Base-by-base conservation (phyloP, 2,113 vertebrate species). In the Forbesichthys agassizii region DNA sequence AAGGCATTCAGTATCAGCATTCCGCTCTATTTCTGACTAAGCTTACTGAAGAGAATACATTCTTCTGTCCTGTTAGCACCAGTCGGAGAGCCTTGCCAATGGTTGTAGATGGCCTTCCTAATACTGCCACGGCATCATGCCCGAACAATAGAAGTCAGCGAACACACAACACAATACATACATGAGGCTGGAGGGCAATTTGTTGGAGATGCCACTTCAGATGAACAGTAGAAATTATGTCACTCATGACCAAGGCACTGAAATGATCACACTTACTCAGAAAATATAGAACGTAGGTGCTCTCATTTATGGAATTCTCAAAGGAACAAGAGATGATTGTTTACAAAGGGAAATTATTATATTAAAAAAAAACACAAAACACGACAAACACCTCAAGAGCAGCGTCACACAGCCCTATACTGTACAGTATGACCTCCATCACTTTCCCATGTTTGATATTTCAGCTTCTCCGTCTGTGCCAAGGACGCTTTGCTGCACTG, bases 21-120 rank as follows among this genome's bases (percentile, higher is more conserved):
- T 74, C 68, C 54, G 33, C 65, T 80, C 77, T 73, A 62, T 83
- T 85, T 88, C 77, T 75, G 68, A 82, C 66, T 18, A 20, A 11
- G 69, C 64, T 61, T 54, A 27, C 27, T 27, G 27, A 3, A 61
- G 46, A 52, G 61, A 61, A 68, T 59, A 6, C 53, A 53, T 74
- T 68, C 55, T 66, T 80, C 68, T 64, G 66, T 57, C 11, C 56
- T 12, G 54, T 52, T 58, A 59, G 58, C 51, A 58, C 13, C 48
- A 33, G 36, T 42, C 36, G 60, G 18, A 60, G 62, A 72, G 8
- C 5, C 0, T 10, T 61, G 11, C 63, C 56, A 68, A 42, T 14
- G 57, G 13, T 16, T 53, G 18, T 53, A 48, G 48, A 47, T 62
- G 16, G n/a, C 61, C 20, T 55, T 61, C 12, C 36, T 7, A 60